phyloP scores from a whole-genome alignment of 2,888 invertebrate genomes.

The Cordilura impudica region DNA sequence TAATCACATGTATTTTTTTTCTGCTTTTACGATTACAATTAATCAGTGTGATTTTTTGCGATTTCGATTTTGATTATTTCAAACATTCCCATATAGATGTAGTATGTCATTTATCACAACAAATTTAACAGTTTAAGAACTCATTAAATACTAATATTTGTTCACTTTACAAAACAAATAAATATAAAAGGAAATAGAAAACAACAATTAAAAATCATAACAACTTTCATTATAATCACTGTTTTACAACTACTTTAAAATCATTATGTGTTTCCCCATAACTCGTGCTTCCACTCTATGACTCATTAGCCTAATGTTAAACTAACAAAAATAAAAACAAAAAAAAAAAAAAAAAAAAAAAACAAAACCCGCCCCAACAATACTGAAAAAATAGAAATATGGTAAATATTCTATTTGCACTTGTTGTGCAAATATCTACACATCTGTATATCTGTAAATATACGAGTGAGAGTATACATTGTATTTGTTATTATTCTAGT shows the following conservation, averaged over 20 bases:
- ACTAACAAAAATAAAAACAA: slow-evolving; percentile 30
- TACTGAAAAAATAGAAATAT: slow-evolving; percentile 21
- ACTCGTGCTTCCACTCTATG: not conserved
- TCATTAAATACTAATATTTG: slow-evolving; percentile 39
- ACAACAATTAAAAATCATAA: slow-evolving; percentile 24
- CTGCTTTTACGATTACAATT: no score
- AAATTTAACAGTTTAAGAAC: slow-evolving; percentile 40
- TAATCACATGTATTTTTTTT: no score
- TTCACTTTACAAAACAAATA: not conserved
- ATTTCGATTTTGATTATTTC: no score
- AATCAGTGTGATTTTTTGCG: no score
- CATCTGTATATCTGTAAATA: not conserved
- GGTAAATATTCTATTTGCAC: slow-evolving; percentile 30
- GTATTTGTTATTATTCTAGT: not conserved
- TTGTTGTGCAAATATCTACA: slow-evolving; percentile 20
- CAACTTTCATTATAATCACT: slow-evolving; percentile 20
- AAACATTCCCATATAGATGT: no score
- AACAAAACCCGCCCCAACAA: not conserved
- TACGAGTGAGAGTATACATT: not conserved
- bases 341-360: no score
- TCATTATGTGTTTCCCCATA: slow-evolving; percentile 5
- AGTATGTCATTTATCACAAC: slow-evolving; percentile 44
- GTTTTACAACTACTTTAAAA: slow-evolving; percentile 31
- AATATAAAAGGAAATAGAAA: slow-evolving; percentile 1
- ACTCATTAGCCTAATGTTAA: slow-evolving; percentile 55